Evolutionary conservation across 1,140 invertebrate genomes (phyloP).

Genomic region (Drosophila dunni): DNA sequence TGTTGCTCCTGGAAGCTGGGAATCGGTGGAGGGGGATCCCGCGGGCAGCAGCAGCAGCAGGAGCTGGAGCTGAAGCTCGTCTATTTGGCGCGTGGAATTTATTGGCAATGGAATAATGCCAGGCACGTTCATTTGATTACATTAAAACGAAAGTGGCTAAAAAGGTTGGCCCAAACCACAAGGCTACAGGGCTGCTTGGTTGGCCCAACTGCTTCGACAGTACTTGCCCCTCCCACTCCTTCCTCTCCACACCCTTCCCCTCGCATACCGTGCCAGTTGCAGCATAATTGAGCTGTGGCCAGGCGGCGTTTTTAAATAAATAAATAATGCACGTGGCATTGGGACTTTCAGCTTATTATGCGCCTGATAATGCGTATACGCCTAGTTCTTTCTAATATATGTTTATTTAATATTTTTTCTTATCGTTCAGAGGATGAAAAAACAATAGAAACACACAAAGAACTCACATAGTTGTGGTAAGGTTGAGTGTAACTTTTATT

Average conservation of each 20-base stretch:
- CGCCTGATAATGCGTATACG: slow-evolving; percentile 52
- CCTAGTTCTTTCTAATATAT: slow-evolving; percentile 4
- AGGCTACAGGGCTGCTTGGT: no score
- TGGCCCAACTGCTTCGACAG: background rate
- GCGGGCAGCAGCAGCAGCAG: slow-evolving; percentile 25
- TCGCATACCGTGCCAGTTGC: background rate
- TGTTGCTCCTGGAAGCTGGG: slow-evolving; percentile 21
- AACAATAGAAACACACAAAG: slow-evolving; percentile 35
- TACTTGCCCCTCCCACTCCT: background rate
- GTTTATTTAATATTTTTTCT: slow-evolving; percentile 1
- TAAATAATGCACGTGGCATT: slow-evolving; percentile 71
- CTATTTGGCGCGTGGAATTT: slow-evolving; percentile 79
- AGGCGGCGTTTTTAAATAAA: slow-evolving; percentile 77
- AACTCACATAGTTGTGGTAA: background rate
- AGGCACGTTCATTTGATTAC: slow-evolving; percentile 83
- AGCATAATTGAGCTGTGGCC: slow-evolving; percentile 55
- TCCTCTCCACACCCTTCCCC: background rate
- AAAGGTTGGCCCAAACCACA: slow-evolving; percentile 62
- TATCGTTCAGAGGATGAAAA: background rate
- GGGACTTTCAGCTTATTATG: slow-evolving; percentile 45
- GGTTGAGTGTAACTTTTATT: slow-evolving; percentile 25
- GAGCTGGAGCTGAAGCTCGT: slow-evolving; percentile 49
- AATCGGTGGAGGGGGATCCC: slow-evolving; percentile 19
- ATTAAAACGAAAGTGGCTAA: slow-evolving; percentile 83
- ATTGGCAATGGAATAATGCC: slow-evolving; percentile 78